These are phyloP conservation scores for Hippopotamus amphibius DNA, from an alignment of 2,113 vertebrate genomes.

Conservation along the genomic window DNA sequence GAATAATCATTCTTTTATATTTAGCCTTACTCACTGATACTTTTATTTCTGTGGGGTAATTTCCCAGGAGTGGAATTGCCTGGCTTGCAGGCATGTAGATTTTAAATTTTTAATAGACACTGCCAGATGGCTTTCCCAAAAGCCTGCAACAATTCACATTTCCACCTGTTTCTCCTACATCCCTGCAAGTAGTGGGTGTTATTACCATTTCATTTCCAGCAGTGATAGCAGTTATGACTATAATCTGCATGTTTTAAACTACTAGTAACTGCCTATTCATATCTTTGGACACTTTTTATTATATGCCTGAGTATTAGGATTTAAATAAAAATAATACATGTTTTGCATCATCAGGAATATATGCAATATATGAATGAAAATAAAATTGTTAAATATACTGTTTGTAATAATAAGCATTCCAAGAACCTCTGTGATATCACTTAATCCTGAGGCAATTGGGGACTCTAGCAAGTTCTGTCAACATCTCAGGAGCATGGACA, in stretches of 20 bases:
- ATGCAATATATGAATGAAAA: background rate
- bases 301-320: background rate
- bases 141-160: constrained; percentile 26
- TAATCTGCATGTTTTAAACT: constrained; percentile 17
- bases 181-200: background rate
- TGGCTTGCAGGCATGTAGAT: background rate
- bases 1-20: background rate
- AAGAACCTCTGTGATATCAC: background rate
- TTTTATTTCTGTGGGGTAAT: constrained; percentile 54
- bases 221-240: background rate
- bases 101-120: constrained; percentile 66
- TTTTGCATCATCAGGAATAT: constrained; percentile 32
- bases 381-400: background rate
- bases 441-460: background rate
- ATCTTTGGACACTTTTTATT: constrained; percentile 18
- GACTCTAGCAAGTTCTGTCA: background rate
- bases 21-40: background rate
- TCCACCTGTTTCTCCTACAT: background rate
- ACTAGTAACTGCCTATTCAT: background rate
- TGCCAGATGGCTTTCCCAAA: constrained; percentile 41
- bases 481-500: background rate
- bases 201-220: constrained; percentile 40
- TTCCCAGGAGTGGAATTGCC: constrained; percentile 49
- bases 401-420: background rate
- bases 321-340: constrained; percentile 13